phyloP scores from a whole-genome alignment of 2,113 vertebrate species.

The Probosciger aterrimus region DNA sequence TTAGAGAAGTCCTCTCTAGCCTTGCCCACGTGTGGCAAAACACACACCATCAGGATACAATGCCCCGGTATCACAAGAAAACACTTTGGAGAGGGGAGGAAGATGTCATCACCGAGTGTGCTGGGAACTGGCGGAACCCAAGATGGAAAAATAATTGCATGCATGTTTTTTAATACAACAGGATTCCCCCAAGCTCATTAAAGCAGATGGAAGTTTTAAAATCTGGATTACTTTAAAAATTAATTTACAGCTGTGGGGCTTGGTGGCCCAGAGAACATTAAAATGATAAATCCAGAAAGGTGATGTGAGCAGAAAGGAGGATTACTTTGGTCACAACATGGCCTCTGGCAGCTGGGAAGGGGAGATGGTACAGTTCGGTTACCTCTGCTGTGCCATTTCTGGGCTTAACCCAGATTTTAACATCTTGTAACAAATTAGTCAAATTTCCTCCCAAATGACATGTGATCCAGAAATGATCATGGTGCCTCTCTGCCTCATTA shows the following conservation, averaged over 20 bases:
- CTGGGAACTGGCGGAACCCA: constrained; percentile 43
- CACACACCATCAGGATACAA: constrained; percentile 39
- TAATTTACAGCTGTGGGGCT: constrained; percentile 74
- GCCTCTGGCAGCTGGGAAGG: background rate
- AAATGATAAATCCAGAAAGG: constrained; percentile 69
- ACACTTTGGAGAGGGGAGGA: constrained; percentile 53
- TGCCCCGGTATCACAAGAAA: constrained; percentile 36
- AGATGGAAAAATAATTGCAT: constrained; percentile 72
- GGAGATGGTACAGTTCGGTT: background rate
- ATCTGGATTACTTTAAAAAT: constrained; percentile 74
- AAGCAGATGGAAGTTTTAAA: constrained; percentile 73
- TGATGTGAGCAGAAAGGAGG: constrained; percentile 63
- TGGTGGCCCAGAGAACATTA: constrained; percentile 71
- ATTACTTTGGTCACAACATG: constrained; percentile 50
- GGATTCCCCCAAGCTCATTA: constrained; percentile 73
- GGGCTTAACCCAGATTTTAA: constrained; percentile 41
- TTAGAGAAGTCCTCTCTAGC: constrained; percentile 50
- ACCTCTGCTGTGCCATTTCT: background rate
- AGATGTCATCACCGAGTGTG: constrained; percentile 22
- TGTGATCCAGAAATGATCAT: background rate
- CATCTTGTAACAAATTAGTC: background rate
- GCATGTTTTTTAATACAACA: constrained; percentile 68
- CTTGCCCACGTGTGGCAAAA: constrained; percentile 41
- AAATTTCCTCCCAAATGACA: background rate
- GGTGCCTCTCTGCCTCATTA: background rate